Evolutionary conservation across 2,888 invertebrate genomes (phyloP).

Genomic region (Agrotis exclamationis): DNA sequence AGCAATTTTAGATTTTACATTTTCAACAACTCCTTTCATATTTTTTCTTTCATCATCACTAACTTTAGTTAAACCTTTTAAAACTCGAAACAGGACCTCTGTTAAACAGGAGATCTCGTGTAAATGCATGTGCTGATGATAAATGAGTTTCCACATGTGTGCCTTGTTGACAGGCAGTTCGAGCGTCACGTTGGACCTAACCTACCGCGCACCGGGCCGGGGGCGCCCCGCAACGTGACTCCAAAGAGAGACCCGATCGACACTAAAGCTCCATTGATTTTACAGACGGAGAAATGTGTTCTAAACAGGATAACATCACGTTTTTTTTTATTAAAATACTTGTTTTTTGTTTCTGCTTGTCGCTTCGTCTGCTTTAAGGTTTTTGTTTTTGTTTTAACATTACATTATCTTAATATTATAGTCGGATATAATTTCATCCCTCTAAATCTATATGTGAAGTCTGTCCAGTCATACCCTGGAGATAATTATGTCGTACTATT

Average conservation of each 20-base stretch:
- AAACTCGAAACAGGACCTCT: constrained; percentile 6
- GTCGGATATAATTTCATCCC: no score
- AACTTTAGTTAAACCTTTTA: constrained; percentile 26
- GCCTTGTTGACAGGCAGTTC: constrained; percentile 46
- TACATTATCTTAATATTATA: no score
- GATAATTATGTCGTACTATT: no score
- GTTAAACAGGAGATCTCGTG: constrained; percentile 36
- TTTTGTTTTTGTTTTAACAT: no score
- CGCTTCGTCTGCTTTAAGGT: neutral
- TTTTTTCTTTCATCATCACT: neutral
- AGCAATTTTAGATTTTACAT: neutral
- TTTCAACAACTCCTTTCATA: neutral
- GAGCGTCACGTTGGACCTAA: constrained; percentile 52
- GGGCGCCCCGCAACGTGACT: constrained; percentile 50
- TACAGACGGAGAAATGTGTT: constrained; percentile 39
- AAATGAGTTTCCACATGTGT: constrained; percentile 62
- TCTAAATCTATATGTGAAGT: no score
- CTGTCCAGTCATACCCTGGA: no score
- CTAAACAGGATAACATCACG: constrained; percentile 25
- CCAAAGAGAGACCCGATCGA: constrained; percentile 24
- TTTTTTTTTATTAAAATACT: constrained; percentile 9
- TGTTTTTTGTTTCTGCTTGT: neutral
- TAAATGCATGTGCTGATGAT: constrained; percentile 57
- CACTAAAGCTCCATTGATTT: constrained; percentile 49
- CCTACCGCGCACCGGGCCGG: constrained; percentile 20